Evolutionary conservation across 2,113 vertebrate species (phyloP), one percentile per base, ranked within the genome.

Genomic region (Empidonax traillii): DNA sequence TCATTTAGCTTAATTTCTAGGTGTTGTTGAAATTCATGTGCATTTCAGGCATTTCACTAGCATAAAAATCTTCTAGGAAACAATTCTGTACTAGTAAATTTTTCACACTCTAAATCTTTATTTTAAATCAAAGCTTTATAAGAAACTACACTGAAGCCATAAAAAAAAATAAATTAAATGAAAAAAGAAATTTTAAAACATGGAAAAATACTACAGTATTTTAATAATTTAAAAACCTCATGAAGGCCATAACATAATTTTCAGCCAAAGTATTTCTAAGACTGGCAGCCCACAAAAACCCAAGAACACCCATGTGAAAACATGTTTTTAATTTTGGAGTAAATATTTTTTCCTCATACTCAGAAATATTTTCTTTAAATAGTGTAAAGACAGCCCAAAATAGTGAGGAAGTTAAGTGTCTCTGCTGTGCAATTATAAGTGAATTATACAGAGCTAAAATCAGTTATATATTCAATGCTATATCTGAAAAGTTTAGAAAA

Each of bases 241-340:
- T 80, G 65, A 89, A 95, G 86, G 58, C 94, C 91, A 85, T 12
- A 94, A 51, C 43, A 56, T 87, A 90, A 94, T 82, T 90, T 68
- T 62, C 76, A 89, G 93, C 92, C 95, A 97, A 96, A 96, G 96
- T 94, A 93, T 92, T 93, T 97, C 85, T 95, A 75, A 89, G 97
- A 89, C 69, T 89, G 68, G 52, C 96, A 96, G 89, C 79, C 77
- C 75, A 95, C 83, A 97, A 79, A 89, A 96, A 67, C 73, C 76
- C 65, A 85, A 91, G 97, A 97, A 97, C 96, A 98, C 97, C 97
- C 97, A 97, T 83, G 75, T 87, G 84, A 95, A 98, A 97, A 96
- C 63, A 95, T 96, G 97, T 90, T 98, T 97, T 97, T 92, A 71
- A 97, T 94, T 98, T 97, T 95, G 77, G 71, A 97, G 86, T 96